Conservation (phyloP, 2,797 vertebrate genomes). For the Varecia variegata region DNA sequence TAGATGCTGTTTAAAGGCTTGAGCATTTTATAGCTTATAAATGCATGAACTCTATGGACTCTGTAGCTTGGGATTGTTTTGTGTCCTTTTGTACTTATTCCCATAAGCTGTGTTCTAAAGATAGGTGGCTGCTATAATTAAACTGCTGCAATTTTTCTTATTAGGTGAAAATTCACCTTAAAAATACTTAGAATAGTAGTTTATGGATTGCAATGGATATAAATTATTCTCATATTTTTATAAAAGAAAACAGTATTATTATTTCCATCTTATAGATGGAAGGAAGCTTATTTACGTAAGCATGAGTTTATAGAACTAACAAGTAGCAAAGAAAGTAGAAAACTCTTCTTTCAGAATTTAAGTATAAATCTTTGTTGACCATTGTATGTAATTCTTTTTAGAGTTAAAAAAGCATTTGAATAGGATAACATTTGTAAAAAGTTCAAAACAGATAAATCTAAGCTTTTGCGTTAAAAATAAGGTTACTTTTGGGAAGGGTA, state of each 20-base stretch:
- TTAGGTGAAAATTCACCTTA: neutral
- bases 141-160: slow-evolving; percentile 1
- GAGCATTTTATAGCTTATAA: neutral
- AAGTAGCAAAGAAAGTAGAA: neutral
- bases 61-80: neutral
- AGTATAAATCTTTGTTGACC: neutral
- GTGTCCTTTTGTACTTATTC: neutral
- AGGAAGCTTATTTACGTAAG: neutral
- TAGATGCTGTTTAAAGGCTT: neutral
- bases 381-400: neutral
- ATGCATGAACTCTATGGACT: neutral
- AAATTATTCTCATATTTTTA: neutral
- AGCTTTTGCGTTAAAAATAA: slow-evolving; percentile 8
- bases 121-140: neutral
- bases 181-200: neutral
- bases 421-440: neutral
- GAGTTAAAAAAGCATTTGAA: neutral
- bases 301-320: neutral
- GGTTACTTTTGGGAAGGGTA: neutral
- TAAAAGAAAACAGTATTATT: neutral
- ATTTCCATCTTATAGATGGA: neutral
- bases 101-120: neutral
- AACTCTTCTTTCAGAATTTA: neutral
- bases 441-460: slow-evolving; percentile 24
- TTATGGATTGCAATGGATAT: neutral